Percentiles rank a stretch among this genome's conserved stretches.
Conservation (phyloP, 2,888 invertebrate species). For the Plebejus argus region DNA sequence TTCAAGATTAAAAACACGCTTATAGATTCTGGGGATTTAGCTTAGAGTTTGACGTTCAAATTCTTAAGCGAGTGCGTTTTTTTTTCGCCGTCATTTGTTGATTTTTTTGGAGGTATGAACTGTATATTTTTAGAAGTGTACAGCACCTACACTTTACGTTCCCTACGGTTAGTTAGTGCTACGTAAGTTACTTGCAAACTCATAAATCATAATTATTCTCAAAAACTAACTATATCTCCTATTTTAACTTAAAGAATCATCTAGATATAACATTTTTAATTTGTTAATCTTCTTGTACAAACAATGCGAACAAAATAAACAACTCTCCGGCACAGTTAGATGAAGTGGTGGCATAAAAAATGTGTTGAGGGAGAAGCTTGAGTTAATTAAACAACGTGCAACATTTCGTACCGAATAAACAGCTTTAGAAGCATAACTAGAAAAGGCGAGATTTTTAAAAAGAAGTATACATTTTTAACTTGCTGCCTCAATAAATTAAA, state of each 20-base stretch:
- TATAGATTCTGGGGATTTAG: background rate
- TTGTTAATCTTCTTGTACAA: background rate
- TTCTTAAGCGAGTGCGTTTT: background rate
- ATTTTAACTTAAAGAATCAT: background rate
- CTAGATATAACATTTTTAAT: background rate
- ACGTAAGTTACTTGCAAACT: too few species aligned
- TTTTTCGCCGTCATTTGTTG: background rate
- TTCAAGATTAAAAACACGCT: background rate
- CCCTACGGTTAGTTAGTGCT: too few species aligned
- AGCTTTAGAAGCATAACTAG: slow-evolving; percentile 5
- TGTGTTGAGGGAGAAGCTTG: slow-evolving; percentile 14
- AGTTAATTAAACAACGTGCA: slow-evolving; percentile 16
- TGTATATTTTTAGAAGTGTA: too few species aligned
- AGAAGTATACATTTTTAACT: background rate
- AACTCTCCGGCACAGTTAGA: background rate
- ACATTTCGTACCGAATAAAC: background rate
- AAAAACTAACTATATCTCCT: background rate
- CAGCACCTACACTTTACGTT: too few species aligned
- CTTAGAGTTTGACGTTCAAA: background rate
- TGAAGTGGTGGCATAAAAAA: slow-evolving; percentile 9
- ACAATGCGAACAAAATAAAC: background rate
- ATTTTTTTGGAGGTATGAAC: too few species aligned
- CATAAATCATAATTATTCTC: background rate
- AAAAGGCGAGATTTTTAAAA: background rate
- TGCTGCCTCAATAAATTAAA: too few species aligned